These are phyloP conservation scores for Alligator mississippiensis DNA, from an alignment of 2,113 vertebrate genomes.

Conservation along the genomic window DNA sequence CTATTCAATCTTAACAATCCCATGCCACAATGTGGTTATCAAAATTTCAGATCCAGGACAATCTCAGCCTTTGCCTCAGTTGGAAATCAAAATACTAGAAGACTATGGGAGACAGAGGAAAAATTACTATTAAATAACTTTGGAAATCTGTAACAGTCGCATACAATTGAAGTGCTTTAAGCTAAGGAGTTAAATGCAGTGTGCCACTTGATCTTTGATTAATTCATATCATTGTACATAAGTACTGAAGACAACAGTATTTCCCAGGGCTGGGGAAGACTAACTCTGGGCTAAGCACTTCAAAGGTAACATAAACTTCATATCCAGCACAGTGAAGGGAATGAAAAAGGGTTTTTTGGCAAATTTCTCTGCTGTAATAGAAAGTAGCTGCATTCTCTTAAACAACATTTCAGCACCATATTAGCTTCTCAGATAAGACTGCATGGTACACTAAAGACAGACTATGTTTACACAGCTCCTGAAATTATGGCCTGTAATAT, in stretches of 20 bases:
- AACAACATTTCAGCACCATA: background rate
- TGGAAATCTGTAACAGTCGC: background rate
- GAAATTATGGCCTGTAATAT: background rate
- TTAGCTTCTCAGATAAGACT: background rate
- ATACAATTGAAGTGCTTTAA: background rate
- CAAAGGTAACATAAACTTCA: background rate
- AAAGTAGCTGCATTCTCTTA: background rate
- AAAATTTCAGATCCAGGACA: background rate
- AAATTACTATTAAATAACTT: background rate
- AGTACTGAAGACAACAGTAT: background rate
- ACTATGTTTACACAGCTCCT: background rate
- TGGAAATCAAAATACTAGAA: background rate
- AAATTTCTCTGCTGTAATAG: background rate
- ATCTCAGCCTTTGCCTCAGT: background rate
- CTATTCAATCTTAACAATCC: background rate
- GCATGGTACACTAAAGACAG: background rate
- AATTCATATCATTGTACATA: background rate
- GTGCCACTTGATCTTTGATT: background rate
- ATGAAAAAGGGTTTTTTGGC: background rate
- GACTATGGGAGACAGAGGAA: background rate
- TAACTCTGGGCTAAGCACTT: background rate
- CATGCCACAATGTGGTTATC: background rate
- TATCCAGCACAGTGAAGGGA: rapidly evolving
- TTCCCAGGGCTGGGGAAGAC: background rate
- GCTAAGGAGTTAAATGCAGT: background rate